A percentile compares a stretch with the other conserved stretches of the same genome.
Conservation (phyloP, 1,140 invertebrate genomes). For the Leptinotarsa lineolata region DNA sequence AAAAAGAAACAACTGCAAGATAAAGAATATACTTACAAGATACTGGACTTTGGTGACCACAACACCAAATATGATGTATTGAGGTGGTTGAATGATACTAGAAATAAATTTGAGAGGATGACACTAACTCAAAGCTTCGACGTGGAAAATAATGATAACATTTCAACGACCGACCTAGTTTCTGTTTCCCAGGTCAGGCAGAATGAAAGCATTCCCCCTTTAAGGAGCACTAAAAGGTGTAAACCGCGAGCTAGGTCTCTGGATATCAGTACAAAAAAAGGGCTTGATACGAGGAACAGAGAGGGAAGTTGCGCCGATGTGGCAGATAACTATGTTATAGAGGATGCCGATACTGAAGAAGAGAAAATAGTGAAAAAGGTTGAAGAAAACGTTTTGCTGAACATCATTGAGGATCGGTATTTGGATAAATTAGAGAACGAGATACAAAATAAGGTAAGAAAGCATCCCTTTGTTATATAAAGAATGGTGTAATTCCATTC, state of each 20-base stretch:
- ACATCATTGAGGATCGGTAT: conserved; percentile 43
- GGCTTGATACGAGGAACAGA: conserved; percentile 10
- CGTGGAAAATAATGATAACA: background rate
- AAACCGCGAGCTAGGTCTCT: conserved; percentile 31
- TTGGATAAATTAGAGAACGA: conserved; percentile 39
- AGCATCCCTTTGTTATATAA: background rate
- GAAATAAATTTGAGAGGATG: conserved; percentile 34
- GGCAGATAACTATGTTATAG: conserved; percentile 25
- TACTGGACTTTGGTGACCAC: conserved; percentile 31
- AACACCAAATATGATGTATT: conserved; percentile 16
- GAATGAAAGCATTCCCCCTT: conserved; percentile 26
- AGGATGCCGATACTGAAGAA: conserved; percentile 26
- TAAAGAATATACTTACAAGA: background rate
- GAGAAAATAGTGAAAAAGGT: conserved; percentile 27
- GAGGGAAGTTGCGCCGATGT: conserved; percentile 6
- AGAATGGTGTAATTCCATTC: too few relatives aligned
- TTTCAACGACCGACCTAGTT: conserved; percentile 25
- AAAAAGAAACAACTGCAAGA: conserved; percentile 7
- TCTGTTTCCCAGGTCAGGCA: conserved; percentile 33
- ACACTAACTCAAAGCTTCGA: conserved; percentile 33
- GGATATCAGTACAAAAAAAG: conserved; percentile 31
- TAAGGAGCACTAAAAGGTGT: background rate
- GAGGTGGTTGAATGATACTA: conserved; percentile 25
- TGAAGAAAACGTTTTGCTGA: conserved; percentile 28
- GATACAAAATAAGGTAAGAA: background rate